A percentile compares a stretch with the other conserved stretches of the same genome.
These are phyloP conservation scores for Carollia perspicillata DNA, from an alignment of 2,113 vertebrate genomes.

Conservation along the genomic window DNA sequence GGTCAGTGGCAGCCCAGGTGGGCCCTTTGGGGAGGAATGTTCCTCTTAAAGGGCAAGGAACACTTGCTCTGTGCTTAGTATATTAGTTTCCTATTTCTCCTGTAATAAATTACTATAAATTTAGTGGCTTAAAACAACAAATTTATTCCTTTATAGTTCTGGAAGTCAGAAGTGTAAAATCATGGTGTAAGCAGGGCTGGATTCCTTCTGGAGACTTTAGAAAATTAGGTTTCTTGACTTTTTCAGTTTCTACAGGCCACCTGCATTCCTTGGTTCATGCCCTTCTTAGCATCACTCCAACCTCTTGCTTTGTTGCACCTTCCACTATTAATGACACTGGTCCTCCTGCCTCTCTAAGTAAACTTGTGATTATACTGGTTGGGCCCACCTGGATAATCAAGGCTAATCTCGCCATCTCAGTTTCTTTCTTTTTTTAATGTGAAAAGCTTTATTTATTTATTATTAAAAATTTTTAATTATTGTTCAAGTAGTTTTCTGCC, in stretches of 20 bases:
- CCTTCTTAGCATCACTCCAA: not conserved
- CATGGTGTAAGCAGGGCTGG: not conserved
- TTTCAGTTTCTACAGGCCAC: not conserved
- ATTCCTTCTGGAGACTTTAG: conserved; percentile 17
- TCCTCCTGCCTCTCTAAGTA: not conserved
- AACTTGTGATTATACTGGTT: not conserved
- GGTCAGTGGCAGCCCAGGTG: not conserved
- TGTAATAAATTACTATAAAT: not conserved
- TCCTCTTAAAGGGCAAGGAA: not conserved
- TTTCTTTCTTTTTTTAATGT: not conserved
- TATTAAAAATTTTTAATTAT: too few relatives aligned
- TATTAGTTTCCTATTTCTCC: conserved; percentile 8
- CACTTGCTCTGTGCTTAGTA: not conserved
- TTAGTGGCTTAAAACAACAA: not conserved
- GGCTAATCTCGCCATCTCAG: not conserved
- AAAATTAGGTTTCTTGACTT: not conserved
- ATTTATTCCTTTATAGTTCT: not conserved
- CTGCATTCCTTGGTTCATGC: not conserved
- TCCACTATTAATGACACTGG: not conserved
- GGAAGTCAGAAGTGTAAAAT: conserved; percentile 20
- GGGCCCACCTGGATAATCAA: not conserved
- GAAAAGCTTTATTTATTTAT: too few relatives aligned
- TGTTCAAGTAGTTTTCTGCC: too few relatives aligned
- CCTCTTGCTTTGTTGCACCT: not conserved
- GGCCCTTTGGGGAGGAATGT: not conserved